phyloP scores from a whole-genome alignment of 1,140 invertebrate species.

The Drosophila sproati region DNA sequence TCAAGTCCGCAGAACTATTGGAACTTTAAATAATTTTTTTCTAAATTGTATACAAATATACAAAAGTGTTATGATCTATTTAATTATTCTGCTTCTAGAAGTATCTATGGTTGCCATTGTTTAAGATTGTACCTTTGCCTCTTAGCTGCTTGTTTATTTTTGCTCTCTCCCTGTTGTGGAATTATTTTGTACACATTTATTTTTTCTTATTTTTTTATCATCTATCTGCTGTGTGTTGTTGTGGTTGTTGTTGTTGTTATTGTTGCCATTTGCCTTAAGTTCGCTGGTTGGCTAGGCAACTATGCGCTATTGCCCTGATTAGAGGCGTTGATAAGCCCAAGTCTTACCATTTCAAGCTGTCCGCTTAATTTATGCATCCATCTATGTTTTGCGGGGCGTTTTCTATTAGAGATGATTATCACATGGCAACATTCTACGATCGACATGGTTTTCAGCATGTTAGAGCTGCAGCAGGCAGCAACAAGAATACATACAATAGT shows the following conservation, averaged over 20 bases:
- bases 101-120: conserved; percentile 36
- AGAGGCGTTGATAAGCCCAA: conserved; percentile 70
- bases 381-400: conserved; percentile 41
- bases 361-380: conserved; percentile 65
- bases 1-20: too few relatives aligned
- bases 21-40: too few relatives aligned
- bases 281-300: conserved; percentile 43
- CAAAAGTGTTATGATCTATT: not conserved
- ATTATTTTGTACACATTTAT: conserved; percentile 80
- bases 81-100: not conserved
- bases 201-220: conserved; percentile 61
- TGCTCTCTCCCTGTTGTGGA: conserved; percentile 63
- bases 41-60: too few relatives aligned
- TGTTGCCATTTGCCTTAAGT: conserved; percentile 23
- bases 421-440: not conserved
- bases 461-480: conserved; percentile 7
- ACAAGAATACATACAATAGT: conserved; percentile 7
- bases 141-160: conserved; percentile 70
- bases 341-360: conserved; percentile 25
- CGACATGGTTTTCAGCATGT: conserved; percentile 28
- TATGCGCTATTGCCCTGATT: conserved; percentile 63
- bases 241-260: conserved; percentile 22
- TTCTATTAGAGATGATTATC: conserved; percentile 67
- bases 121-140: conserved; percentile 52
- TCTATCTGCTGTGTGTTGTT: conserved; percentile 51